These are phyloP conservation scores for Lysiphlebus fabarum DNA, from an alignment of 1,140 invertebrate species.

Conservation along the genomic window DNA sequence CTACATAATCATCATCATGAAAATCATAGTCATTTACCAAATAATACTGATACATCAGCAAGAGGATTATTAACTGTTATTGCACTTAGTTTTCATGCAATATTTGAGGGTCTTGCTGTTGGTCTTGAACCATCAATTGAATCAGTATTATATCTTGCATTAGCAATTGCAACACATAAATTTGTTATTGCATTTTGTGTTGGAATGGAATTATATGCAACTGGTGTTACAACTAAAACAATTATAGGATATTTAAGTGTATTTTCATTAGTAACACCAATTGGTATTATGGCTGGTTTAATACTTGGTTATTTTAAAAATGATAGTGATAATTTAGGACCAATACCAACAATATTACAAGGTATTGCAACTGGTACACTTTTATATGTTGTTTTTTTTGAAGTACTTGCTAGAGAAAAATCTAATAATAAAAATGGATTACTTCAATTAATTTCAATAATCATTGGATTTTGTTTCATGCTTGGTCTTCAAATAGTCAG, in stretches of 20 bases:
- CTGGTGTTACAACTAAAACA: constrained; percentile 58
- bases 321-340: constrained; percentile 50
- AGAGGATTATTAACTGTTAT: constrained; percentile 66
- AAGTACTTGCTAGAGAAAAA: constrained; percentile 77
- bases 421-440: constrained; percentile 66
- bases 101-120: constrained; percentile 80
- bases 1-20: no score
- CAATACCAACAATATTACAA: constrained; percentile 63
- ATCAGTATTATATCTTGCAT: constrained; percentile 67
- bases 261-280: constrained; percentile 67
- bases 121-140: constrained; percentile 66
- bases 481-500: constrained; percentile 70
- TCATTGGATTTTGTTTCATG: constrained; percentile 75
- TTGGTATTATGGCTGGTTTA: constrained; percentile 65
- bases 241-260: constrained; percentile 62
- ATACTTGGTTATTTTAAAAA: constrained; percentile 51
- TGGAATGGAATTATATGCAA: constrained; percentile 66
- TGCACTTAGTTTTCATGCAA: constrained; percentile 75
- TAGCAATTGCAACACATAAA: constrained; percentile 73
- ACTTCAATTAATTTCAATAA: constrained; percentile 66
- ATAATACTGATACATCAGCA: constrained; percentile 50
- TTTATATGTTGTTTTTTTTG: constrained; percentile 88
- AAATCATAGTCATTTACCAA: not conserved
- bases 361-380: constrained; percentile 84
- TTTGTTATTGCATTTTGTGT: constrained; percentile 71